Evolutionary conservation across 2,888 invertebrate genomes (phyloP).

Genomic region (Pharmacophagus antenor): DNA sequence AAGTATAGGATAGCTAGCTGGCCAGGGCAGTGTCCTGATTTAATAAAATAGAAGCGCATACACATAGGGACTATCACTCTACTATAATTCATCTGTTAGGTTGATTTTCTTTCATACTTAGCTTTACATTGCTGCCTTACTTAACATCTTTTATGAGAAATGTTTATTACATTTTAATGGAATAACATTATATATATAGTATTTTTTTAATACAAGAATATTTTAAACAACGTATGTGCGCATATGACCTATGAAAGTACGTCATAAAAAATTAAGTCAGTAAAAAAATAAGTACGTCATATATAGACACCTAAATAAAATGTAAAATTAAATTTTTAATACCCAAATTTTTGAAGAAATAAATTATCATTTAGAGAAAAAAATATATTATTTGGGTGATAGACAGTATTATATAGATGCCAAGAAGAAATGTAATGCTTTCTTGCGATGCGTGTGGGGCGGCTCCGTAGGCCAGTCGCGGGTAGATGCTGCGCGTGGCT

Average conservation of each 20-base stretch:
- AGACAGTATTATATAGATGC: not conserved
- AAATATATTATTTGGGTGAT: too few relatives aligned
- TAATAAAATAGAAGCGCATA: constrained; percentile 68
- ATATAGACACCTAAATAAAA: too few relatives aligned
- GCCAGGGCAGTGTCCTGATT: constrained; percentile 60
- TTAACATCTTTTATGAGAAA: not conserved
- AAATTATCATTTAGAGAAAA: too few relatives aligned
- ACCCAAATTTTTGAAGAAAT: too few relatives aligned
- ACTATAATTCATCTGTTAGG: constrained; percentile 43
- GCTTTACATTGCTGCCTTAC: constrained; percentile 46
- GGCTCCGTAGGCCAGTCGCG: constrained; percentile 30
- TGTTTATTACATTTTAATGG: too few relatives aligned
- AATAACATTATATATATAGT: too few relatives aligned
- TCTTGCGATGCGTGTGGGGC: constrained; percentile 25
- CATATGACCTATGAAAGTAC: too few relatives aligned
- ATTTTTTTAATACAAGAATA: too few relatives aligned
- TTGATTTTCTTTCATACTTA: constrained; percentile 42
- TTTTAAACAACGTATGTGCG: too few relatives aligned
- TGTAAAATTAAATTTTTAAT: too few relatives aligned
- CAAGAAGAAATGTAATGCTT: constrained; percentile 37
- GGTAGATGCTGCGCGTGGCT: constrained; percentile 67
- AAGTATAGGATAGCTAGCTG: constrained; percentile 55
- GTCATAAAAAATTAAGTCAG: too few relatives aligned
- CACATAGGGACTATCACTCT: constrained; percentile 46
- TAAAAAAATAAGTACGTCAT: too few relatives aligned